Base-by-base conservation (phyloP, 2,113 vertebrate species). In the Dendropsophus ebraccatus region DNA sequence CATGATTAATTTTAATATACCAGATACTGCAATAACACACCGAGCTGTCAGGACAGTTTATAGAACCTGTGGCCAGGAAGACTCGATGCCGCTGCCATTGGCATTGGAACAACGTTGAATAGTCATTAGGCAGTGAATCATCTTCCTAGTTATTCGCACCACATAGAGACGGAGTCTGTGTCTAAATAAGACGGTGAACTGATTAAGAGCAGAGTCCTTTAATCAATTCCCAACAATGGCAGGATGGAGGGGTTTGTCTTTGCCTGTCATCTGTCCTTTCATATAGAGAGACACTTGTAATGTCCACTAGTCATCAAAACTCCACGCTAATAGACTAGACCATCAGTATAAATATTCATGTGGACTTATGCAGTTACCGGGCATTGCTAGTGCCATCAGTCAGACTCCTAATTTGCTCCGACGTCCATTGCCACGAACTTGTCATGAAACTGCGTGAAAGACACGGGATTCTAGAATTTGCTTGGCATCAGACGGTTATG, bases 1-100 rank as follows among this genome's bases (percentile, higher is more conserved):
- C 41, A n/a, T 62, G 79, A 74, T 87, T 74, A 81, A 72, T 81
- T 81, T 81, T 81, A 74, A 81, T 73, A 81, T 50, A 58, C 77
- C 47, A 60, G 77, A 62, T n/a, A 47, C 62, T 19, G 32, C 62
- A 21, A 56, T 86, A 80, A 86, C n/a, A 72, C 32, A 17, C 52
- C 16, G 35, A 58, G 76, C 76, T 81, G 47, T 84, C 82, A 74
- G 12, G 41, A 32, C 62, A 52, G 35, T 65, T 81, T 81, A 81
- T 41, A 81, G 37, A 65, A 81, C 78, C 78, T 81, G n/a, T 47
- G 78, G 56, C 56, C 56, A 37, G 37, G 9, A 65, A 62, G 12
- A 81, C 32, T 60, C 16, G 35, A 28, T 45, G 78, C 25, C 56
- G 16, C 35, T 30, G 78, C 56, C 78, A 65, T 25, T 81, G 78